Percentiles rank a stretch among this genome's conserved stretches.
phyloP scores from a whole-genome alignment of 2,113 vertebrate genomes.

The Hyperopisus bebe region DNA sequence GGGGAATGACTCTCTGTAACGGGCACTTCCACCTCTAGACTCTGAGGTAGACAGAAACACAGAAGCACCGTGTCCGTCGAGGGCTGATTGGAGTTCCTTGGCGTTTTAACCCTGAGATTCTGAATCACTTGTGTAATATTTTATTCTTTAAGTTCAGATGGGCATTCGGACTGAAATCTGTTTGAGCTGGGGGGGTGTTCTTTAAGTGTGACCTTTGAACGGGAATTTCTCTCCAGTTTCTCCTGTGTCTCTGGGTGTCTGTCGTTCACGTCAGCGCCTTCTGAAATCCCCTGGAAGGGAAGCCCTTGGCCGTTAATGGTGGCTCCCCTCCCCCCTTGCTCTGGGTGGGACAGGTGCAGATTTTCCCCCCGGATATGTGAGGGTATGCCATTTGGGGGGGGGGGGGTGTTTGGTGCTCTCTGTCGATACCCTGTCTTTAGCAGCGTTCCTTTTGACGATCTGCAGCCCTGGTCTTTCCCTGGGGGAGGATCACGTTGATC shows the following conservation, averaged over 20 bases:
- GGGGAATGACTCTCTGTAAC: background rate
- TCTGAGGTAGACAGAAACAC: background rate
- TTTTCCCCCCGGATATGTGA: background rate
- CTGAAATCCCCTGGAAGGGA: background rate
- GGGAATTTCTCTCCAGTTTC: background rate
- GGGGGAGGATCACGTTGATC: background rate
- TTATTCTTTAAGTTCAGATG: background rate
- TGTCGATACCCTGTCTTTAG: background rate
- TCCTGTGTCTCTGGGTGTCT: background rate
- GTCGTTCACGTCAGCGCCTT: background rate
- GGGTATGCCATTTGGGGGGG: background rate
- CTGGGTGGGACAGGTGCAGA: background rate
- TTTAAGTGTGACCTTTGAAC: background rate
- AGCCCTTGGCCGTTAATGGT: background rate
- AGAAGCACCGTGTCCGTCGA: background rate
- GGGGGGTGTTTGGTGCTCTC: background rate
- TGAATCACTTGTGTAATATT: background rate
- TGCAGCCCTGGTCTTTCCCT: background rate
- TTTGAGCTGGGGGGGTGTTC: background rate
- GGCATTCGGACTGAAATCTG: background rate
- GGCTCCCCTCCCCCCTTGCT: no score
- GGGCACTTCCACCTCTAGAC: background rate
- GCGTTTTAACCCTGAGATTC: background rate
- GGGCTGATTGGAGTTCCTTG: background rate
- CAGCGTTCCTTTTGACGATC: background rate